Evolutionary conservation across 1,140 invertebrate genomes (phyloP), one percentile per base, ranked within the genome.

Genomic region (Drosophila ambigua): DNA sequence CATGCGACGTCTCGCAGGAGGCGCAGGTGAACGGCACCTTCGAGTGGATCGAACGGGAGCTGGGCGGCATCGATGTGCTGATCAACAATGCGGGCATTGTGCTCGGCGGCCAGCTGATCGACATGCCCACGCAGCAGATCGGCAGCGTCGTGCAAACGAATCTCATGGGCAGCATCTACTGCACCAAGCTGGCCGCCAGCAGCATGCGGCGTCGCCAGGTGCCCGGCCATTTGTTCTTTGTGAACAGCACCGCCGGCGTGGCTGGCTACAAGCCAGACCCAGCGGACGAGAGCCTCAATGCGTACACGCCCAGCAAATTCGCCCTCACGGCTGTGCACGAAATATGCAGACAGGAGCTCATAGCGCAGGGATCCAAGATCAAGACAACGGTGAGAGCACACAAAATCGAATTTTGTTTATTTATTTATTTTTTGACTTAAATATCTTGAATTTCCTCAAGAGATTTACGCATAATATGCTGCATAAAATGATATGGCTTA

Each of bases 81-180:
- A 92, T 97, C 35, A 97, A 97, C 79, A 96, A 96, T 90, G 96
- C 96, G 2, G 96, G 95, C 2, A 81, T 95, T 0, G 80, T 93
- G 0, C 58, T 79, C 79, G 15, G 75, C 77, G 75, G 93, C 90
- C 68, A 85, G 68, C 26, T 92, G 90, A 68, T 92, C 77, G 60
- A 74, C 77, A 76, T 79, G 90, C 39, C 90, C 72, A 51, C 80
- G 23, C 68, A 91, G 72, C 93, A 87, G 2, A 90, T 94, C 91
- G 76, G 90, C 58, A 72, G 92, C 5, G 93, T 94, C 55, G 72
- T 97, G 43, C 94, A 96, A 35, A 94, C 95, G 0, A 97, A 97
- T 82, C 92, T 96, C 2, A 92, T 96, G 57, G 96, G 93, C 0
- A 79, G 96, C 6, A 93, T 94, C 15, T 93, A 95, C 50, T 95